Conservation (phyloP, 2,797 vertebrate genomes). For the Myotis daubentonii region DNA sequence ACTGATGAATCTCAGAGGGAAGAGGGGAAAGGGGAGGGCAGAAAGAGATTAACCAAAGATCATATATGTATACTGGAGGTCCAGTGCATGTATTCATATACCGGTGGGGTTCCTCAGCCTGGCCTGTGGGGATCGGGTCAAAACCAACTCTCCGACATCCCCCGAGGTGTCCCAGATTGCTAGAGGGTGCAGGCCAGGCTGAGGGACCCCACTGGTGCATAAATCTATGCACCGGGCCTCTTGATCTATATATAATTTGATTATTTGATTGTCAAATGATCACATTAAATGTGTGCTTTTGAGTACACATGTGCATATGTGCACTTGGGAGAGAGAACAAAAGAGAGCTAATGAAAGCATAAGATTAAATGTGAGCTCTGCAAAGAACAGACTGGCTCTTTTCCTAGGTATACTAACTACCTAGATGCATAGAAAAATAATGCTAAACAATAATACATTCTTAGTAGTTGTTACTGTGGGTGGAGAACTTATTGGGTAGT, state of each 20-base stretch:
- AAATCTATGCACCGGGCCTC: no score
- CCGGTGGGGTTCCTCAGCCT: no score
- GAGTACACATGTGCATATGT: accelerated
- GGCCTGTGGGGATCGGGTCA: no score
- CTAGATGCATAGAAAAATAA: neutral
- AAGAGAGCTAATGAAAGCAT: neutral
- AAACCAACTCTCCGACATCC: no score
- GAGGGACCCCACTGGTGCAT: no score
- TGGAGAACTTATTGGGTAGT: neutral
- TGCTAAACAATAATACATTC: neutral
- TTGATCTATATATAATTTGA: neutral
- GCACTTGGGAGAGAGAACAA: neutral
- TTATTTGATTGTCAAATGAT: neutral
- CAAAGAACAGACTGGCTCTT: neutral
- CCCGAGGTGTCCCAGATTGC: no score
- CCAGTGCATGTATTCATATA: no score
- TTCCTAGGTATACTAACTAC: neutral
- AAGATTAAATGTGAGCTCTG: neutral
- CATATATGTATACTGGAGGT: no score
- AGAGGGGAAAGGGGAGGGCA: no score
- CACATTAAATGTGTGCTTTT: neutral
- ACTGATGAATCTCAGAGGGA: no score
- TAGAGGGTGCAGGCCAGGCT: no score
- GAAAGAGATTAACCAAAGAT: no score
- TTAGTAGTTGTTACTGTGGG: neutral